A percentile compares a stretch with the other conserved stretches of the same genome.
These are phyloP conservation scores for Vanessa cardui DNA, from an alignment of 2,888 invertebrate species.

Conservation along the genomic window DNA sequence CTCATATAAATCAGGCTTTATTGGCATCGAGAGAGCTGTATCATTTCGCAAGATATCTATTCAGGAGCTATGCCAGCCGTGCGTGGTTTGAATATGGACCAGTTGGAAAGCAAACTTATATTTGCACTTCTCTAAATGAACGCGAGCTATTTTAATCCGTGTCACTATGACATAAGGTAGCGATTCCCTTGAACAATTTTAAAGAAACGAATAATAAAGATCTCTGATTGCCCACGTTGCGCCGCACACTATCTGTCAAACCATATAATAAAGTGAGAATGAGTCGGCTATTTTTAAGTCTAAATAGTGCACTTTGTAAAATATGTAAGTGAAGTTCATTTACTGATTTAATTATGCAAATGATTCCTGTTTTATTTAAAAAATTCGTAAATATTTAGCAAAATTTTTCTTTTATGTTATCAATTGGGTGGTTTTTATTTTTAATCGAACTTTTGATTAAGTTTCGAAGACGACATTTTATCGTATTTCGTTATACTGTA, in stretches of 20 bases:
- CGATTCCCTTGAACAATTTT: slow-evolving; percentile 33
- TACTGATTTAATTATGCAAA: neutral
- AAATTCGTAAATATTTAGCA: no score
- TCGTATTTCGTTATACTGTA: no score
- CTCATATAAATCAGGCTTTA: slow-evolving; percentile 72
- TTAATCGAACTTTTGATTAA: no score
- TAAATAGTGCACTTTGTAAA: slow-evolving; percentile 42
- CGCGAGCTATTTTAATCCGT: slow-evolving; percentile 12
- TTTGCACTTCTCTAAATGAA: slow-evolving; percentile 1
- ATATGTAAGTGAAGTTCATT: slow-evolving; percentile 15
- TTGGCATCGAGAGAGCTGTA: slow-evolving; percentile 74
- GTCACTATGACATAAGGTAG: slow-evolving; percentile 32
- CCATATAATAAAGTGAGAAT: slow-evolving; percentile 63
- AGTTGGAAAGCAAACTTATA: slow-evolving; percentile 38
- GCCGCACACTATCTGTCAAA: slow-evolving; percentile 69
- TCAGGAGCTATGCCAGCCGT: slow-evolving; percentile 70
- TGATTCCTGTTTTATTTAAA: no score
- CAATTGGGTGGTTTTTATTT: no score
- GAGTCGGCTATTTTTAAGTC: slow-evolving; percentile 58
- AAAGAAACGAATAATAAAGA: slow-evolving; percentile 16
- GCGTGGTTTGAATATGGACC: slow-evolving; percentile 69
- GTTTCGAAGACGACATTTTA: no score
- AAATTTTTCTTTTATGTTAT: no score
- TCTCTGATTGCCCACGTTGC: slow-evolving; percentile 54
- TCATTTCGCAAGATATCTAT: slow-evolving; percentile 77